These are phyloP conservation scores for Raphicerus campestris DNA, from an alignment of 2,113 vertebrate genomes.

Conservation along the genomic window DNA sequence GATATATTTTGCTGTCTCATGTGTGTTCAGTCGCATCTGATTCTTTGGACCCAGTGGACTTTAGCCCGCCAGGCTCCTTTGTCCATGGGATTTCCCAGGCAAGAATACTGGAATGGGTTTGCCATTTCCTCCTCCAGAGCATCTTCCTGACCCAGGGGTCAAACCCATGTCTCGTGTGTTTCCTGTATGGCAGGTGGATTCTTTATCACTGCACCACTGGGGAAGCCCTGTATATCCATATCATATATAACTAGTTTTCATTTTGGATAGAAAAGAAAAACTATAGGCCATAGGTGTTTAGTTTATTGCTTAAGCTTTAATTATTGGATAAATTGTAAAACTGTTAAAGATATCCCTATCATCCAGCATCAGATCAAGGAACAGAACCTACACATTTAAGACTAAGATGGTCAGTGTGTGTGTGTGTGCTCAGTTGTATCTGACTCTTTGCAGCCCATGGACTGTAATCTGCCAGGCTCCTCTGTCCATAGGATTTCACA, in stretches of 20 bases:
- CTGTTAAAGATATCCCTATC: slow-evolving; percentile 80
- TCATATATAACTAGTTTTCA: slow-evolving; percentile 88
- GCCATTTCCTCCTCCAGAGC: neutral
- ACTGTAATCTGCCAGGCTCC: neutral
- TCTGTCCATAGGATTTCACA: neutral
- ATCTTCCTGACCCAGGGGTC: neutral
- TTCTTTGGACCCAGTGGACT: neutral
- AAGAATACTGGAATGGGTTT: neutral
- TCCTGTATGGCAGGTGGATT: neutral
- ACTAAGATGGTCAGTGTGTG: neutral
- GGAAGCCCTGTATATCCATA: slow-evolving; percentile 79
- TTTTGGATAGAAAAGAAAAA: slow-evolving; percentile 86
- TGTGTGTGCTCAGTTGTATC: neutral
- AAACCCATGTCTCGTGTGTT: neutral
- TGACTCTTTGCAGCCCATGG: neutral
- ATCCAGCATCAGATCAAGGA: slow-evolving; percentile 89
- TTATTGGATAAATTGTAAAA: slow-evolving; percentile 86
- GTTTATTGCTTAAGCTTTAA: slow-evolving; percentile 87
- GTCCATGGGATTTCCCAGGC: neutral
- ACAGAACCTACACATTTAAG: slow-evolving; percentile 81
- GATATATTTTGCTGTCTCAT: slow-evolving; percentile 83
- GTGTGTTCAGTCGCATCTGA: neutral
- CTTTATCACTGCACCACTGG: neutral
- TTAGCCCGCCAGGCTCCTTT: neutral
- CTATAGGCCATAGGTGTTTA: slow-evolving; percentile 88